Percentiles rank a stretch among this genome's conserved stretches.
Evolutionary conservation across 1,140 invertebrate species (phyloP).

Genomic region (Schlechtendalia chinensis): DNA sequence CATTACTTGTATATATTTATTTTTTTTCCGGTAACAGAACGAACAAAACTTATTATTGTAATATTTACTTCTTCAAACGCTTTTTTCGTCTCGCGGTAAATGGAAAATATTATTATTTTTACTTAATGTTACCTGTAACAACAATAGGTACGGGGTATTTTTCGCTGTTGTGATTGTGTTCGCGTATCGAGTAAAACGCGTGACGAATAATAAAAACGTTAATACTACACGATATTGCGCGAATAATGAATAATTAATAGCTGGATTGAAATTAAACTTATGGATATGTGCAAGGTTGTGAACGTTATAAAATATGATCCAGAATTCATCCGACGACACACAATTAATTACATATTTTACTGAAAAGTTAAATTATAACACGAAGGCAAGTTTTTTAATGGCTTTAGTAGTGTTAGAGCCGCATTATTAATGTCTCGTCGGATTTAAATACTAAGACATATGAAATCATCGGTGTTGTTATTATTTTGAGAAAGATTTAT

Average conservation of each 20-base stretch:
- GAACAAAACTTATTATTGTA: not conserved
- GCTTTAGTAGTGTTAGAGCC: not conserved
- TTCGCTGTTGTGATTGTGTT: no score
- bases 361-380: constrained; percentile 20
- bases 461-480: constrained; percentile 19
- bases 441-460: constrained; percentile 10
- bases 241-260: no score
- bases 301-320: constrained; percentile 9
- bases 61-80: not conserved
- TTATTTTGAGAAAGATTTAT: constrained; percentile 36
- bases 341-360: constrained; percentile 20
- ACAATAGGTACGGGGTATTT: not conserved
- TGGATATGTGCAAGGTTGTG: not conserved
- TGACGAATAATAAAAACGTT: no score
- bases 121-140: not conserved
- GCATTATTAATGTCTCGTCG: constrained; percentile 9
- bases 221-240: no score
- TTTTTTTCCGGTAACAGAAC: not conserved
- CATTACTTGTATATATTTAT: not conserved
- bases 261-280: not conserved
- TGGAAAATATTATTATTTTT: not conserved
- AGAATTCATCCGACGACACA: not conserved
- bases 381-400: constrained; percentile 12
- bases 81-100: not conserved
- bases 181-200: not conserved